These are phyloP conservation scores for Acronicta alni DNA, from an alignment of 2,888 invertebrate species.

Conservation along the genomic window DNA sequence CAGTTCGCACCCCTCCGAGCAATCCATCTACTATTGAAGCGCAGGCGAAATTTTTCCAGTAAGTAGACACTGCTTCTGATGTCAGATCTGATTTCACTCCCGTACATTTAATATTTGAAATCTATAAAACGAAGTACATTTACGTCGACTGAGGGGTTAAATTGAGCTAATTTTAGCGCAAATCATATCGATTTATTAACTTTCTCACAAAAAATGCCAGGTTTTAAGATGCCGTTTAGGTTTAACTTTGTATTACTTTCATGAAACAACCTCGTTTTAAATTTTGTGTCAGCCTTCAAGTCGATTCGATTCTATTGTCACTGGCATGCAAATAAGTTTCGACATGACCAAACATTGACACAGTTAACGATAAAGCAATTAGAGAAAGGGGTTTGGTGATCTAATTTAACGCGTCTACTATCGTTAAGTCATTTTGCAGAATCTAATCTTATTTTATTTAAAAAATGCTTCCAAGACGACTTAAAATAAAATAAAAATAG, in stretches of 20 bases:
- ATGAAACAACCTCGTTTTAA: conserved; percentile 45
- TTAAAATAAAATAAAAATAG: too few relatives aligned
- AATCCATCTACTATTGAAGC: conserved; percentile 78
- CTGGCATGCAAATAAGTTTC: conserved; percentile 51
- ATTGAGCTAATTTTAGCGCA: not conserved
- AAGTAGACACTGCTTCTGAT: conserved; percentile 63
- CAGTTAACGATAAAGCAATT: conserved; percentile 34
- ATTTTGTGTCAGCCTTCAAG: conserved; percentile 56
- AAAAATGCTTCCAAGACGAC: too few relatives aligned
- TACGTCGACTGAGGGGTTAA: too few relatives aligned
- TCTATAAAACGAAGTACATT: too few relatives aligned
- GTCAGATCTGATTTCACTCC: not conserved
- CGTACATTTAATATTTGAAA: too few relatives aligned
- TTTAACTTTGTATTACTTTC: conserved; percentile 12
- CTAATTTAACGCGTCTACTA: conserved; percentile 11
- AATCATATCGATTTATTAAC: not conserved
- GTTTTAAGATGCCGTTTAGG: conserved; percentile 1
- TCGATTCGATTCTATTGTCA: conserved; percentile 53
- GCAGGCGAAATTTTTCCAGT: conserved; percentile 88
- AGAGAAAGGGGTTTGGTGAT: conserved; percentile 42
- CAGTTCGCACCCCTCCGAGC: conserved; percentile 69
- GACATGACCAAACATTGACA: conserved; percentile 45
- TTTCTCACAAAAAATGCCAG: not conserved
- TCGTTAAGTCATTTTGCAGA: not conserved
- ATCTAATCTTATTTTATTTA: too few relatives aligned